A percentile compares a stretch with the other conserved stretches of the same genome.
These are phyloP conservation scores for Vespertilio murinus DNA, from an alignment of 2,797 vertebrate genomes.

Conservation along the genomic window DNA sequence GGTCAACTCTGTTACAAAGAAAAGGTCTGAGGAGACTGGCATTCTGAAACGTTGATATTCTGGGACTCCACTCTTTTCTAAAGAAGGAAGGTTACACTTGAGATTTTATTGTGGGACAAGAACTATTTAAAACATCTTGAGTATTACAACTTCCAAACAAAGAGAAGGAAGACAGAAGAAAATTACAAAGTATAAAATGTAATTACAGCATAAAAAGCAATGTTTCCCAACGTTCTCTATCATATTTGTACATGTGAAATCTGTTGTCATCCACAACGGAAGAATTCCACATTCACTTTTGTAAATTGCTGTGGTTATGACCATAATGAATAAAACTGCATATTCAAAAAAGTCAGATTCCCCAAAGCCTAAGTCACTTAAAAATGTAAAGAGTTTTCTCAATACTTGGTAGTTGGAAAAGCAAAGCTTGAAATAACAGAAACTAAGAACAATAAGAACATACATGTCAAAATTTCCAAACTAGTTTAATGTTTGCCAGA, in stretches of 20 bases:
- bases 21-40: background rate
- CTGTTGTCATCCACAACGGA: conserved; percentile 35
- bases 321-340: conserved; percentile 46
- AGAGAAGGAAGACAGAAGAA: conserved; percentile 57
- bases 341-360: conserved; percentile 20
- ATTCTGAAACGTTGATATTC: background rate
- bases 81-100: background rate
- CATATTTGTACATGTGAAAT: conserved; percentile 54
- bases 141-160: conserved; percentile 63
- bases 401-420: background rate
- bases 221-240: conserved; percentile 36
- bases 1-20: background rate
- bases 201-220: conserved; percentile 60
- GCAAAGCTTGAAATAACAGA: conserved; percentile 25
- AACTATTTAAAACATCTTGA: conserved; percentile 65
- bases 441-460: background rate
- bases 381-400: conserved; percentile 41
- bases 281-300: conserved; percentile 38
- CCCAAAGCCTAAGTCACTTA: conserved; percentile 19
- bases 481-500: background rate
- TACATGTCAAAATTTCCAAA: background rate
- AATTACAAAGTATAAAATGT: conserved; percentile 66
- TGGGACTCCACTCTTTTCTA: background rate
- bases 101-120: conserved; percentile 27
- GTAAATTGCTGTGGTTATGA: conserved; percentile 57